Evolutionary conservation across 2,113 vertebrate species (phyloP), one percentile per base, ranked within the genome.

Genomic region (Nothoprocta perdicaria): DNA sequence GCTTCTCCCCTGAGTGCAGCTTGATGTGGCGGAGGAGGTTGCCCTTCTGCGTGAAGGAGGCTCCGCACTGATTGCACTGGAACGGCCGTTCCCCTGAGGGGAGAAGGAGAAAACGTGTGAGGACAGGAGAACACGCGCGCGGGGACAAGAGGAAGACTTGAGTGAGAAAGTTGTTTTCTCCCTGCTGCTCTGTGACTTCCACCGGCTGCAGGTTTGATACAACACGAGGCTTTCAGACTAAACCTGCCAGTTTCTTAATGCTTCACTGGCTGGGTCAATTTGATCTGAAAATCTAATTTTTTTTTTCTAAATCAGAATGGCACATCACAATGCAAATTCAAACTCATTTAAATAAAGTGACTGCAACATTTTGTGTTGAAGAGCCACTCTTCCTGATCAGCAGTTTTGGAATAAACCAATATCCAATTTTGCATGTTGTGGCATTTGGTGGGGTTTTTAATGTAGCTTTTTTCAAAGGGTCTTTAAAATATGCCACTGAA

Each of bases 271-370:
- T 99, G 98, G 99, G 99, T 99, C 99, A 99, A 99, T 99, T 99
- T 99, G 99, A 99, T 99, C 99, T 99, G 98, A 99, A 99, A 99
- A 99, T 99, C 99, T 99, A 98, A 99, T 99, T 99, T 99, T 99
- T 99, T 98, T 97, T 84, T 98, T 98, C 98, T 99, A 99, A 99
- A 99, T 99, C 99, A 99, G 99, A 98, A 98, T 98, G 98, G 98
- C 98, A 98, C 99, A 99, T 99, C 99, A 99, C 99, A 99, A 99
- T 99, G 99, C 99, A 99, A 99, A 99, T 99, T 98, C 99, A 98
- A 98, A 98, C 99, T 99, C 98, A 99, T 99, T 99, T 99, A 99
- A 99, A 99, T 99, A 99, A 99, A 99, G 98, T 98, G 98, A 98
- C 98, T 98, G 98, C 98, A 99, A 98, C 98, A 99, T 98, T 99